phyloP scores from a whole-genome alignment of 2,888 invertebrate species.

The Drosophila testacea region DNA sequence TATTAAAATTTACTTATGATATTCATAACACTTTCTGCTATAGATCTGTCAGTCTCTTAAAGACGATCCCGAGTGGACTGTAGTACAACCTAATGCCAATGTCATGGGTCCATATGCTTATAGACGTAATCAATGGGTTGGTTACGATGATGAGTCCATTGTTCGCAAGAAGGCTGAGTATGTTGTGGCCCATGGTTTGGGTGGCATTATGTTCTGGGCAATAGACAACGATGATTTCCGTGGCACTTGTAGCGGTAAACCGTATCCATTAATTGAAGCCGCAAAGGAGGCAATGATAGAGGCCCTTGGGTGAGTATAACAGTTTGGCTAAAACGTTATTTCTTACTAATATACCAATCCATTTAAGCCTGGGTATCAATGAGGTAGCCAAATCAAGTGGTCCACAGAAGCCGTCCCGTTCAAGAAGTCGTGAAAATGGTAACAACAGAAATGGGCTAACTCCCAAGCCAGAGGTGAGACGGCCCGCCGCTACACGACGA shows the following conservation, averaged over 20 bases:
- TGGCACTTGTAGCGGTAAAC: slow-evolving; percentile 93
- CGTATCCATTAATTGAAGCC: slow-evolving; percentile 96
- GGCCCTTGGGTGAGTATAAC: slow-evolving; percentile 87
- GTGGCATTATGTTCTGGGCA: slow-evolving; percentile 89
- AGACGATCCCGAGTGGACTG: slow-evolving; percentile 91
- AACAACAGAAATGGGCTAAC: slow-evolving; percentile 68
- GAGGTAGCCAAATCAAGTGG: slow-evolving; percentile 82
- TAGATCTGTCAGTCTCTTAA: slow-evolving; percentile 94
- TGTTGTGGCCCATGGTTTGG: slow-evolving; percentile 92
- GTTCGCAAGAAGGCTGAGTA: slow-evolving; percentile 93
- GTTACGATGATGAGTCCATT: slow-evolving; percentile 95
- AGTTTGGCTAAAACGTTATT: too few species aligned
- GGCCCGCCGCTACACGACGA: slow-evolving; percentile 37
- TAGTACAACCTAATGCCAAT: slow-evolving; percentile 91
- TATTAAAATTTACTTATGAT: neutral
- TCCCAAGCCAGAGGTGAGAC: slow-evolving; percentile 64
- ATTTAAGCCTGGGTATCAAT: slow-evolving; percentile 75
- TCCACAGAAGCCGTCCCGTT: slow-evolving; percentile 80
- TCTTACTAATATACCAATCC: too few species aligned
- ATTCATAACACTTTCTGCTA: neutral
- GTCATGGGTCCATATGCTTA: slow-evolving; percentile 96
- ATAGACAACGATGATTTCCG: slow-evolving; percentile 98
- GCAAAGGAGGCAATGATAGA: slow-evolving; percentile 92
- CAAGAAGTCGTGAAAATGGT: slow-evolving; percentile 79
- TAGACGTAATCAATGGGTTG: slow-evolving; percentile 96